These are phyloP conservation scores for Chrysogorgia sp. DNA, from an alignment of 92 coral and sea anemone species.

Conservation along the genomic window DNA sequence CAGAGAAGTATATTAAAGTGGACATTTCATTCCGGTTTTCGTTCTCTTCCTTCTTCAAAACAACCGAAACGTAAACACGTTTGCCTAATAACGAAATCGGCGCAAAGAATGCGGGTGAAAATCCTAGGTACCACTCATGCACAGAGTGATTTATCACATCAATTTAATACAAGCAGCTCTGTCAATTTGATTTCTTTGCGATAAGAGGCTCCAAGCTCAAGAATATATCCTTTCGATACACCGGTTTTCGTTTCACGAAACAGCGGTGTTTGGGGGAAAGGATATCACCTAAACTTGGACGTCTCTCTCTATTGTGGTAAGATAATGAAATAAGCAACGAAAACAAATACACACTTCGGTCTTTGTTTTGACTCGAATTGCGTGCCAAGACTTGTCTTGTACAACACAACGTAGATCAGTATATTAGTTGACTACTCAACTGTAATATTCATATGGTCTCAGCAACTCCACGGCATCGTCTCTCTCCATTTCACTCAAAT, in stretches of 20 bases:
- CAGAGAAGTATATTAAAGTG: too few relatives aligned
- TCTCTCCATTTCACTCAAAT: constrained; percentile 74
- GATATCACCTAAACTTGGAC: not conserved
- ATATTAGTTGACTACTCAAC: constrained; percentile 50
- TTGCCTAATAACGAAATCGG: not conserved
- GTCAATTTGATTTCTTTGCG: constrained; percentile 14
- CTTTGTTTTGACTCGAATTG: not conserved
- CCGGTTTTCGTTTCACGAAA: not conserved
- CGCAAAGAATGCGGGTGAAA: not conserved
- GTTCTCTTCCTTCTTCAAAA: not conserved
- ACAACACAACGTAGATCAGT: not conserved
- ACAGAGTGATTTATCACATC: constrained; percentile 9
- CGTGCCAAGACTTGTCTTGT: not conserved
- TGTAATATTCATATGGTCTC: constrained; percentile 70
- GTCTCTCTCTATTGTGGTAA: not conserved
- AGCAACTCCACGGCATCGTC: constrained; percentile 89
- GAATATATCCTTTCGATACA: not conserved
- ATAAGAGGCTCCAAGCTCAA: not conserved
- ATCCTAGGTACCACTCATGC: not conserved
- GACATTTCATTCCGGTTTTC: too few relatives aligned
- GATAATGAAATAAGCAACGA: not conserved
- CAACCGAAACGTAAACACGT: not conserved
- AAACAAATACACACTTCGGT: constrained; percentile 6
- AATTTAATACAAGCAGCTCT: not conserved
- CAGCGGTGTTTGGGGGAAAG: not conserved